Conservation (phyloP, 1,140 invertebrate genomes). For the Hyles euphorbiae region DNA sequence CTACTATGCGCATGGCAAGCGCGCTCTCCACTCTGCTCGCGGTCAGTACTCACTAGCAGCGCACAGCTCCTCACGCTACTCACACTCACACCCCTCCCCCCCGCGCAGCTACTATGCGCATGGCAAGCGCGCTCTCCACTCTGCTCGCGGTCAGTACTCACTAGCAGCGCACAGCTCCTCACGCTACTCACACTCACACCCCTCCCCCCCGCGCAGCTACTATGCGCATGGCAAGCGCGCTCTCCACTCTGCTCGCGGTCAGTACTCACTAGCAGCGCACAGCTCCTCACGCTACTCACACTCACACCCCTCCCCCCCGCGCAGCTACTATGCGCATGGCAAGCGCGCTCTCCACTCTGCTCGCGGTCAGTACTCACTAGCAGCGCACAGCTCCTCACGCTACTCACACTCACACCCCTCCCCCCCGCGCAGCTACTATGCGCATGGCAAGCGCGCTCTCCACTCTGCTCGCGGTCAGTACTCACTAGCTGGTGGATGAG, state of each 20-base stretch:
- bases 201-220: conserved; percentile 41
- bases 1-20: conserved; percentile 65
- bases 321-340: conserved; percentile 63
- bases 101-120: conserved; percentile 60
- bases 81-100: too few species aligned
- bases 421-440: conserved; percentile 51
- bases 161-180: too few species aligned
- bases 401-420: too few species aligned
- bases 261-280: conserved; percentile 12
- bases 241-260: conserved; percentile 68
- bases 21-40: conserved; percentile 67
- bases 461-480: conserved; percentile 67
- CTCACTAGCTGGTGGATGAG: too few species aligned
- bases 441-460: conserved; percentile 61
- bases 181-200: too few species aligned
- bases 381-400: too few species aligned
- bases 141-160: conserved; percentile 58
- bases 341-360: conserved; percentile 64
- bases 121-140: conserved; percentile 63
- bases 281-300: too few species aligned
- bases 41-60: conserved; percentile 31
- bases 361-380: conserved; percentile 45
- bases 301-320: too few species aligned
- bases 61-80: too few species aligned
- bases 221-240: conserved; percentile 65